Evolutionary conservation across 2,113 vertebrate species (phyloP).

Genomic region (Procavia capensis): DNA sequence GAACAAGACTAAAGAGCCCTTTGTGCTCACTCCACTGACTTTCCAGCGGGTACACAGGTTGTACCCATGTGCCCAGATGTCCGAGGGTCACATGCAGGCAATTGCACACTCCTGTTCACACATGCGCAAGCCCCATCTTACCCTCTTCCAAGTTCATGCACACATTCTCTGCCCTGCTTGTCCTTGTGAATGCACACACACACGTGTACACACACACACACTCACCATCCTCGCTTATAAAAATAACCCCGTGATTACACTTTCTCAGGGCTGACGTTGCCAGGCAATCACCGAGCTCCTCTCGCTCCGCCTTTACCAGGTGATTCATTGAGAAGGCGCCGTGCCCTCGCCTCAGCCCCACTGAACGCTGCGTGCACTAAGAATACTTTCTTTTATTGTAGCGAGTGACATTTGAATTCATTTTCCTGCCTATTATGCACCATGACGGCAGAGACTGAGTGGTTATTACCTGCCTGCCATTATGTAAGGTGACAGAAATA

Average conservation of each 20-base stretch:
- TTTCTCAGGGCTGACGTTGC: not conserved
- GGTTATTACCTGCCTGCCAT: constrained; percentile 18
- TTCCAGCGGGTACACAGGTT: fast-evolving
- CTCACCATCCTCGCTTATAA: not conserved
- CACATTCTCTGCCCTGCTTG: not conserved
- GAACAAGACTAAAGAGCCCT: not conserved
- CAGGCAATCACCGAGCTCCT: not conserved
- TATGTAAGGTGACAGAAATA: constrained; percentile 16
- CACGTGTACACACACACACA: not conserved
- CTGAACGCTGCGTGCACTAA: not conserved
- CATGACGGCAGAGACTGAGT: not conserved
- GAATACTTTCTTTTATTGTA: constrained; percentile 55
- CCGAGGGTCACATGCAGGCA: fast-evolving
- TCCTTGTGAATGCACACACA: not conserved
- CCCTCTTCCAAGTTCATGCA: not conserved
- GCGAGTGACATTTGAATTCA: constrained; percentile 66
- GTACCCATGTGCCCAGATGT: fast-evolving
- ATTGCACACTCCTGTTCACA: not conserved
- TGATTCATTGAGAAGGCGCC: constrained; percentile 12
- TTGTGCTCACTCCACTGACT: not conserved
- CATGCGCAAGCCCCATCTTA: not conserved
- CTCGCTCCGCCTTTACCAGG: not conserved
- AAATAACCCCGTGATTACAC: not conserved
- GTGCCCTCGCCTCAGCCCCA: not conserved
- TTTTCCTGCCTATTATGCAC: constrained; percentile 30